These are phyloP conservation scores for Gymnarchus niloticus DNA, from an alignment of 2,113 vertebrate species.

Conservation along the genomic window DNA sequence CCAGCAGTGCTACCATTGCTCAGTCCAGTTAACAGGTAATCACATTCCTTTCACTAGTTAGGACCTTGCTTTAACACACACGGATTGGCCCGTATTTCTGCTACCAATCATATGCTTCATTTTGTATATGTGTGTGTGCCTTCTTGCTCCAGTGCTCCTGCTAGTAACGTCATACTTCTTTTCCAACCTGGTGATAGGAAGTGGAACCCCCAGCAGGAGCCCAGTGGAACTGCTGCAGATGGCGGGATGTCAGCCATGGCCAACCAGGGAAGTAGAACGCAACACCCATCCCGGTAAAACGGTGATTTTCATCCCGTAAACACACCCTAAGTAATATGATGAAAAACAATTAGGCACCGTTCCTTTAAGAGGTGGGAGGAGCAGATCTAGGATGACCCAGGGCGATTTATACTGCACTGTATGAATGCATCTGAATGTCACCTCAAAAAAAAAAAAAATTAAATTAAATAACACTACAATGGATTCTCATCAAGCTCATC, in stretches of 20 bases:
- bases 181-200: neutral
- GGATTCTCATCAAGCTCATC: neutral
- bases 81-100: neutral
- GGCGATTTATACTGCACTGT: neutral
- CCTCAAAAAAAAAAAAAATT: neutral
- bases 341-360: neutral
- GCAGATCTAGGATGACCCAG: neutral
- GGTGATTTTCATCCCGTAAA: neutral
- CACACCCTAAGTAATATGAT: neutral
- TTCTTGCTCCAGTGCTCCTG: neutral
- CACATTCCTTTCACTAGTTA: neutral
- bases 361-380: neutral
- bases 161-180: neutral
- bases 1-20: neutral
- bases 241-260: neutral
- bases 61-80: conserved; percentile 8
- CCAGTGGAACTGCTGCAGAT: neutral
- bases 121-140: neutral
- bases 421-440: neutral
- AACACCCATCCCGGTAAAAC: neutral
- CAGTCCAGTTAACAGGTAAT: conserved; percentile 8
- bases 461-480: too few relatives aligned
- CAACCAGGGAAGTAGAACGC: neutral
- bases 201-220: neutral
- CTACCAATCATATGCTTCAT: neutral